These are phyloP conservation scores for Octodonta nipae DNA, from an alignment of 2,888 invertebrate species.

Conservation along the genomic window DNA sequence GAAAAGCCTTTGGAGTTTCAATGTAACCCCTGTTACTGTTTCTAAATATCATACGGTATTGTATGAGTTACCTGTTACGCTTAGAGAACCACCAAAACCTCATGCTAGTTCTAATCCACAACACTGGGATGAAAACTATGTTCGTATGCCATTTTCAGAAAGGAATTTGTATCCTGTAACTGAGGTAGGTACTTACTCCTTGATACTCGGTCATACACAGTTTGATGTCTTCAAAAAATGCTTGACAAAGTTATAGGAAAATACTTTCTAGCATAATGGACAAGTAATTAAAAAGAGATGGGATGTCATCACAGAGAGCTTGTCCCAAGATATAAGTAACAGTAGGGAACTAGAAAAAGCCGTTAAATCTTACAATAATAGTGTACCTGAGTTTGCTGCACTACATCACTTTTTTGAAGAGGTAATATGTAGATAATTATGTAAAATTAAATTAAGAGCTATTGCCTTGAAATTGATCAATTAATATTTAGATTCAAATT, in stretches of 20 bases:
- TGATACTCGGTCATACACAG: too few relatives aligned
- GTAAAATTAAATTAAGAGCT: too few relatives aligned
- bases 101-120: constrained; percentile 44
- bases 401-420: constrained; percentile 58
- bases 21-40: constrained; percentile 43
- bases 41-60: constrained; percentile 52
- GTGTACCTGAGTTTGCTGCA: constrained; percentile 52
- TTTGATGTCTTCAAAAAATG: too few relatives aligned
- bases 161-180: constrained; percentile 63
- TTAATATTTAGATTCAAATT: too few relatives aligned
- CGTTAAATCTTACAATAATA: constrained; percentile 57
- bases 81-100: constrained; percentile 45
- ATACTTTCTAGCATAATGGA: constrained; percentile 37
- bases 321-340: constrained; percentile 49
- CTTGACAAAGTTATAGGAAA: too few relatives aligned
- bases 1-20: constrained; percentile 35
- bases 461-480: too few relatives aligned
- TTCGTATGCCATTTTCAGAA: constrained; percentile 71
- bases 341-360: constrained; percentile 55
- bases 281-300: constrained; percentile 52
- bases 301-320: constrained; percentile 55
- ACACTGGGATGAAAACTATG: constrained; percentile 71
- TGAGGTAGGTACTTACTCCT: constrained; percentile 34
- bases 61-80: constrained; percentile 49
- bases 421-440: too few relatives aligned